Conservation (phyloP, 2,797 vertebrate species). For the Oceanodroma leucorhoa region DNA sequence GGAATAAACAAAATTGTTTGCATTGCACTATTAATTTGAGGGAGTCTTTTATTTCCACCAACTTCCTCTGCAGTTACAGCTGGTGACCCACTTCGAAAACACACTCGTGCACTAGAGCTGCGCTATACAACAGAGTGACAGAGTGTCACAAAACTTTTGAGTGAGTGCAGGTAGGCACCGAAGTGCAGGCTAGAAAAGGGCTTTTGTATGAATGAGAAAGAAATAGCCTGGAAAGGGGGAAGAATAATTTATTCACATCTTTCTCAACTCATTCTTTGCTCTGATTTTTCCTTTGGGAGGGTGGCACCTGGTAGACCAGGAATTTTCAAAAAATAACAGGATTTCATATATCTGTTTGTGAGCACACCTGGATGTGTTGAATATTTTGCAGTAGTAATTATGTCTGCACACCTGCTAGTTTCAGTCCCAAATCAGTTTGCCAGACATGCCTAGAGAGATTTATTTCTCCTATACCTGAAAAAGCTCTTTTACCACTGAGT, state of each 20-base stretch:
- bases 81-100: not conserved
- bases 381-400: constrained; percentile 58
- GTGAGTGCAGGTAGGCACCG: not conserved
- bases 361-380: constrained; percentile 67
- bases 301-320: constrained; percentile 55
- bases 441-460: constrained; percentile 68
- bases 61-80: not conserved
- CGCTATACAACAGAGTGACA: not conserved
- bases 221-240: not conserved
- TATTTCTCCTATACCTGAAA: constrained; percentile 65
- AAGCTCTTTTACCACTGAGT: constrained; percentile 1
- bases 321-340: constrained; percentile 59
- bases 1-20: not conserved
- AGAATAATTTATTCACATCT: not conserved
- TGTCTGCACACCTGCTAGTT: constrained; percentile 65
- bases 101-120: accelerated
- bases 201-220: not conserved
- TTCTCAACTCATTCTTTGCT: not conserved
- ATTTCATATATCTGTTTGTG: constrained; percentile 37
- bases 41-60: not conserved
- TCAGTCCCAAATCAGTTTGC: constrained; percentile 49
- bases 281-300: constrained; percentile 44
- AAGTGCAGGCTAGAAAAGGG: not conserved
- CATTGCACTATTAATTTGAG: not conserved
- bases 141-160: not conserved